Evolutionary conservation across 2,797 vertebrate species (phyloP).

Genomic region (Gastrophryne carolinensis): DNA sequence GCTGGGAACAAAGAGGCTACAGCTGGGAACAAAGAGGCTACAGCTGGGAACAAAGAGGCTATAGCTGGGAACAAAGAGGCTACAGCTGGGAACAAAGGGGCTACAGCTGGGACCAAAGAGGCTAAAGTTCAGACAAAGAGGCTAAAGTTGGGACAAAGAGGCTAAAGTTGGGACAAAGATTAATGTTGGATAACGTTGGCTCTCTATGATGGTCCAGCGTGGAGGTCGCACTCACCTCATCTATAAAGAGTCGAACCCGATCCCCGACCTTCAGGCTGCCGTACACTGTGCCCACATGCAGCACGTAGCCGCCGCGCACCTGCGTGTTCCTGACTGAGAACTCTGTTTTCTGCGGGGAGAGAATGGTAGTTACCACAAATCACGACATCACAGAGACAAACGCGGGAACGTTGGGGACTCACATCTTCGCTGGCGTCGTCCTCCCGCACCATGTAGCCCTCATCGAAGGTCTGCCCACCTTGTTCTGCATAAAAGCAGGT

Average conservation of each 20-base stretch:
- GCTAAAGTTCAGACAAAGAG: no score
- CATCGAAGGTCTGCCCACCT: slow-evolving; percentile 93
- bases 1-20: no score
- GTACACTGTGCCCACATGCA: slow-evolving; percentile 89
- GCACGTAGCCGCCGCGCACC: slow-evolving; percentile 91
- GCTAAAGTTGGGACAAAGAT: no score
- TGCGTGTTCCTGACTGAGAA: slow-evolving; percentile 95
- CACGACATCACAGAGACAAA: not conserved
- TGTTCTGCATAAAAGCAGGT: slow-evolving; percentile 97
- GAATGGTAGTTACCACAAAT: not conserved
- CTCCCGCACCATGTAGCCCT: slow-evolving; percentile 89
- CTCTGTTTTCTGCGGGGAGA: slow-evolving; percentile 80
- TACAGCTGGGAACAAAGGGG: no score
- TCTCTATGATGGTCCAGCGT: not conserved
- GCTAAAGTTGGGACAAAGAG: no score
- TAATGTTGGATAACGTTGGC: not conserved
- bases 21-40: no score
- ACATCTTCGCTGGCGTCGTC: slow-evolving; percentile 86
- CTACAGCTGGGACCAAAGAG: no score
- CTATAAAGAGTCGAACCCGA: slow-evolving; percentile 78
- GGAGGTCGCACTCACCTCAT: slow-evolving; percentile 77
- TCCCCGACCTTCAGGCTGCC: slow-evolving; percentile 88
- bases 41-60: no score
- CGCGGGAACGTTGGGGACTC: slow-evolving; percentile 56
- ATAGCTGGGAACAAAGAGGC: no score